Base-by-base conservation (phyloP, 2,113 vertebrate genomes). In the Limanda limanda region DNA sequence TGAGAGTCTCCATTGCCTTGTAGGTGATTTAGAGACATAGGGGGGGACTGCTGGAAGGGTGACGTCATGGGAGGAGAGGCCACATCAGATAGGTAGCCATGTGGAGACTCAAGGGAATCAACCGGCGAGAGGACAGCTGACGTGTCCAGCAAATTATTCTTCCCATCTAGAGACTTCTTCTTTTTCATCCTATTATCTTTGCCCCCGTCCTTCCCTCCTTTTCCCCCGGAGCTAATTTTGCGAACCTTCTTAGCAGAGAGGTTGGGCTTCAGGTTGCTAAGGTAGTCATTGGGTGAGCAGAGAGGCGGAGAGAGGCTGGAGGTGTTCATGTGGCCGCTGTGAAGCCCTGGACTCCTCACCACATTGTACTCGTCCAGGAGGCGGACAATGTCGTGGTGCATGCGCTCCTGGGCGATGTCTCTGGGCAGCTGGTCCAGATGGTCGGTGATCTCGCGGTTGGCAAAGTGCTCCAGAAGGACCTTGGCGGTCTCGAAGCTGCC, bases 391-490 rank as follows among this genome's bases (percentile, higher is more conserved):
- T 99, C 98, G 0, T 99, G 97, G 89, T 99, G 98, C 97, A 98
- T 97, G 40, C 98, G 96, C 64, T 99, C 97, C 91, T 98, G 97
- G 0, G 98, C 98, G 0, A 99, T 97, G 87, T 99, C 98, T 2
- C 97, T 94, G 0, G 98, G 98, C 37, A 99, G 95, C 5, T 97
- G 95, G 89, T 99, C 98, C 88, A 99, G 98, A 89, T 99, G 98
- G 93, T 99, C 97, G 0, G 98, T 99, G 93, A 99, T 99, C 90
- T 99, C 98, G 0, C 98, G 96, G 87, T 99, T 99, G 55, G 98
- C 96, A 37, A 97, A 98, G 80, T 99, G 97, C 64, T 99, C 97
- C 88, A 99, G 93, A 21, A 99, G 95, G 25, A 97, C 95, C 86
- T 97, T 98, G 81, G 97, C 97, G 0, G 98, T 99, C 89, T 98